These are phyloP conservation scores for Synergus umbraculus DNA, from an alignment of 2,888 invertebrate species.

Conservation along the genomic window DNA sequence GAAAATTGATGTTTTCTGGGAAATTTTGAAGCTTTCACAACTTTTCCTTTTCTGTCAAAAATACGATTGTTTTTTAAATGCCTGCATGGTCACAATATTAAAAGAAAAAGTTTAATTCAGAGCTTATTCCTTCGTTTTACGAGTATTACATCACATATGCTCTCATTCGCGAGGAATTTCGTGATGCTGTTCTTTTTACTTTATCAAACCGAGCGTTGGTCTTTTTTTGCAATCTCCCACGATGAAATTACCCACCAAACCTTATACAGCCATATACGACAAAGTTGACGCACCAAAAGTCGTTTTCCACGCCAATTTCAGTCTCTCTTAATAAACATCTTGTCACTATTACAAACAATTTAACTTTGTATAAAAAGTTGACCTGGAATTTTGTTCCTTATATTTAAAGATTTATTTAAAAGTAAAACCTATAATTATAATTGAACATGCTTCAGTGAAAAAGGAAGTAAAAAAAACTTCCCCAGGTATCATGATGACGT, in stretches of 20 bases:
- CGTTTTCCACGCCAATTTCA: not conserved
- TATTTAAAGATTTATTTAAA: not conserved
- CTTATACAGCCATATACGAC: not conserved
- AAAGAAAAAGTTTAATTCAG: not conserved
- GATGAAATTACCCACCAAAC: constrained; percentile 26
- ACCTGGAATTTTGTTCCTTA: not conserved
- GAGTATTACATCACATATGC: constrained; percentile 2
- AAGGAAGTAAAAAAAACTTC: not conserved
- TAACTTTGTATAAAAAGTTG: not conserved
- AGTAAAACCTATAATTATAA: not conserved
- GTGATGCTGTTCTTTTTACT: constrained; percentile 55
- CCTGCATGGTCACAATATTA: not conserved
- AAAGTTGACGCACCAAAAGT: not conserved
- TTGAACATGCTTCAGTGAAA: not conserved
- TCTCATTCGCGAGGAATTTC: constrained; percentile 38
- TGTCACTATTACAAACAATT: not conserved
- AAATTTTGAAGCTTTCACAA: too few species aligned
- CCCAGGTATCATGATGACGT: not conserved
- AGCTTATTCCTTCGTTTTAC: not conserved
- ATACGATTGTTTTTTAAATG: not conserved
- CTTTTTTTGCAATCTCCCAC: constrained; percentile 57
- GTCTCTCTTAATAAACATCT: not conserved
- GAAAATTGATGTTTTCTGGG: not conserved
- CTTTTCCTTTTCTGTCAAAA: too few species aligned
- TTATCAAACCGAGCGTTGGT: constrained; percentile 53